Evolutionary conservation across 2,113 vertebrate species (phyloP).

Genomic region (Megaleporinus macrocephalus): DNA sequence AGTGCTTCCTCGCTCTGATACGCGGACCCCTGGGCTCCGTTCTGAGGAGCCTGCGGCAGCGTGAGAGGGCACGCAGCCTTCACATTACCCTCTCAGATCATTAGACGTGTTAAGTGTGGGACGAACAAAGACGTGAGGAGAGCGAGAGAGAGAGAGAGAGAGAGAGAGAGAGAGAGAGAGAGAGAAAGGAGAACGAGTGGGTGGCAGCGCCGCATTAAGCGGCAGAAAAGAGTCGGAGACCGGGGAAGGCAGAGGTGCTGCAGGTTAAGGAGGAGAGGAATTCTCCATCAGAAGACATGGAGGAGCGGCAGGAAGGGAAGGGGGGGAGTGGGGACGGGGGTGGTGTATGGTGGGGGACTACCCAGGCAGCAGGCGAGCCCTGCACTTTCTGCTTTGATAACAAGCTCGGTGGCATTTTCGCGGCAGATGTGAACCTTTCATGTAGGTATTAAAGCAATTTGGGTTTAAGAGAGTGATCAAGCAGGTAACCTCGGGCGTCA

Average conservation of each 20-base stretch:
- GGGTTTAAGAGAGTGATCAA: slow-evolving; percentile 43
- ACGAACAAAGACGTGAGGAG: slow-evolving; percentile 12
- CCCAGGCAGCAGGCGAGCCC: slow-evolving; percentile 28
- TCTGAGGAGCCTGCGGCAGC: slow-evolving; percentile 63
- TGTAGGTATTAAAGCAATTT: slow-evolving; percentile 37
- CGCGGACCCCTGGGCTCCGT: slow-evolving; percentile 71
- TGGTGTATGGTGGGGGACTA: too few relatives aligned
- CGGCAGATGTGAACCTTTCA: slow-evolving; percentile 25
- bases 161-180: too few relatives aligned
- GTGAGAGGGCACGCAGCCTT: slow-evolving; percentile 56
- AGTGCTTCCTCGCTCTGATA: slow-evolving; percentile 72
- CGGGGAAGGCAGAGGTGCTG: slow-evolving; percentile 40
- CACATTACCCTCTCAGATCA: slow-evolving; percentile 62
- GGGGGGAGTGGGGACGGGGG: slow-evolving; percentile 56
- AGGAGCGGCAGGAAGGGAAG: slow-evolving; percentile 55
- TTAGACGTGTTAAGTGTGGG: slow-evolving; percentile 44
- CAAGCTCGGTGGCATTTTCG: slow-evolving; percentile 41
- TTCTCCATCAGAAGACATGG: slow-evolving; percentile 61
- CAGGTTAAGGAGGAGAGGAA: slow-evolving; percentile 45
- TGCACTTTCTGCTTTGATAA: slow-evolving; percentile 33
- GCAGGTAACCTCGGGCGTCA: slow-evolving; percentile 30
- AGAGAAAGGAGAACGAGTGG: slow-evolving; percentile 10
- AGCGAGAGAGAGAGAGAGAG: neutral
- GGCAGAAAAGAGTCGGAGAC: slow-evolving; percentile 28
- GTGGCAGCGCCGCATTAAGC: slow-evolving; percentile 39